Evolutionary conservation across 2,797 vertebrate genomes (phyloP), one percentile per base, ranked within the genome.

Genomic region (Brotula barbata): DNA sequence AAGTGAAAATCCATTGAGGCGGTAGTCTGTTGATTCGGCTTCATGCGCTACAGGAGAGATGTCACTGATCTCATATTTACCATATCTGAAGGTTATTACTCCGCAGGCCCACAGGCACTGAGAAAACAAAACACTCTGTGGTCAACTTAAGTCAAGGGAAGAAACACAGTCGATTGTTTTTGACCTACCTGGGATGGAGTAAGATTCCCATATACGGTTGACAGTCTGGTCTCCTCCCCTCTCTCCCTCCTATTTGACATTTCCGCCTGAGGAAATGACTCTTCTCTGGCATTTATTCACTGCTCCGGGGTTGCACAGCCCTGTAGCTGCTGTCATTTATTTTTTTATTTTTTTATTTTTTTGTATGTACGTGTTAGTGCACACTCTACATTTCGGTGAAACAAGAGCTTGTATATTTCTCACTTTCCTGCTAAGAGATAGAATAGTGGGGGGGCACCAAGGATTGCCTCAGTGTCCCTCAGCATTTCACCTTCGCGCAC

Each of bases 251-350:
- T 67, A 45, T 75, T 72, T 91, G 88, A 90, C 89, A 90, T 91
- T 91, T 91, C 75, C 85, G 82, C 74, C 81, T 40, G 66, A 82
- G 76, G 81, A 87, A 86, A 86, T 77, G 78, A 83, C 85, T 85
- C 64, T 62, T 75, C 75, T 47, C 56, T 91, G 86, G 83, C 86
- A 90, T 90, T 91, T 91, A 85, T 87, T 87, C 83, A 65, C 71
- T 59, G 64, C 72, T 72, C 63, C 48, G 21, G 84, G 89, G 77
- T 87, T 82, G 66, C 54, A 68, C 71, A 83, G 75, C 81, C 80
- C 68, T 85, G 84, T 82, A 77, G 78, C 58, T 65, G 49, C 78
- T 90, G 85, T 87, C 88, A 90, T 85, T 90, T 88, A 75, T 80
- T 81, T 81, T 52, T 82, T 77, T 69, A 63, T 42, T 16, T 33